Percentiles rank a stretch among this genome's conserved stretches.
Evolutionary conservation across 37 sponge, comb jelly and placozoan species (phyloP).

Genomic region (Mnemiopsis leidyi): DNA sequence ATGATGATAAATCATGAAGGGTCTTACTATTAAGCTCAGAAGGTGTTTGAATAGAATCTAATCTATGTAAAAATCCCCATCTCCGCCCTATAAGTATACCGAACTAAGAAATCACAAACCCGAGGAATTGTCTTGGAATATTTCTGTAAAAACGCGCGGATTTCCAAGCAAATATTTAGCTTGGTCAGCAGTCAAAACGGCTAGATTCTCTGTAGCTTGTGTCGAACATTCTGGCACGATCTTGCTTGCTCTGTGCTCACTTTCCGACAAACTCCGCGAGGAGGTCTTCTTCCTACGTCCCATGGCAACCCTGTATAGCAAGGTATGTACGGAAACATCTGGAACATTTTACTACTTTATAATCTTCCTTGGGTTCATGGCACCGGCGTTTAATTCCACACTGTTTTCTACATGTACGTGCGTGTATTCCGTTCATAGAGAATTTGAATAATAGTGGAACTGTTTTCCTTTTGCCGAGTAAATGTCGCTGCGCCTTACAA

Average conservation of each 20-base stretch:
- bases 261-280: conserved; percentile 16
- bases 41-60: too few species aligned
- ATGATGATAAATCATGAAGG: too few species aligned
- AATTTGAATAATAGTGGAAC: conserved; percentile 5
- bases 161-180: neutral
- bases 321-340: too few species aligned
- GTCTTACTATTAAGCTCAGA: too few species aligned
- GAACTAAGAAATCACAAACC: too few species aligned
- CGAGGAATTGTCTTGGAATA: conserved; percentile 1
- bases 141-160: neutral
- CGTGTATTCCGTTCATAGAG: neutral
- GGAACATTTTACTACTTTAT: too few species aligned
- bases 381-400: too few species aligned
- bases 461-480: neutral
- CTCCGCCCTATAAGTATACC: too few species aligned
- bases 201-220: neutral
- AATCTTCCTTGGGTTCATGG: too few species aligned
- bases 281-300: conserved; percentile 48
- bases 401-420: too few species aligned
- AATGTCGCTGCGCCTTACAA: conserved; percentile 30
- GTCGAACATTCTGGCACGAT: neutral
- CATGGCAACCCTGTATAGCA: neutral
- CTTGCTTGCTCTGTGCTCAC: neutral
- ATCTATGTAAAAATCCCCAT: too few species aligned
- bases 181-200: neutral